Evolutionary conservation across 1,140 invertebrate genomes (phyloP).

Genomic region (Drosophila kikkawai): DNA sequence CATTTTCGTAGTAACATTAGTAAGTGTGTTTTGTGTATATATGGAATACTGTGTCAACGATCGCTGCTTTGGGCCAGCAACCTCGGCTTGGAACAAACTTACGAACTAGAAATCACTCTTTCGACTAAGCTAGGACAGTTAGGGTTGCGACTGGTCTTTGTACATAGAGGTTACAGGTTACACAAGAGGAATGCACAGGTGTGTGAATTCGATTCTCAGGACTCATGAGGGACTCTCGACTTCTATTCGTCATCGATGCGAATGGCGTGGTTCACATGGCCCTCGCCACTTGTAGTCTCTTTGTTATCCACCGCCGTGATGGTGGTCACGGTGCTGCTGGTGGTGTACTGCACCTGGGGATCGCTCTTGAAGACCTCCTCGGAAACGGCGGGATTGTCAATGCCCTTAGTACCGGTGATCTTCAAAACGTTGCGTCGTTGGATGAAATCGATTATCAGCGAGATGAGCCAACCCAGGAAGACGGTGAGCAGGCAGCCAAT

Average conservation of each 20-base stretch:
- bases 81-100: conserved; percentile 35
- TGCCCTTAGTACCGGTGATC: conserved; percentile 86
- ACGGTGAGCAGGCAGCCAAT: conserved; percentile 91
- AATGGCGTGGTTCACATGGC: conserved; percentile 77
- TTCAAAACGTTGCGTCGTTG: conserved; percentile 70
- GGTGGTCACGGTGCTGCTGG: conserved; percentile 24
- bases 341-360: conserved; percentile 43
- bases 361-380: conserved; percentile 64
- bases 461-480: conserved; percentile 90
- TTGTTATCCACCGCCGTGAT: conserved; percentile 11
- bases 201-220: neutral
- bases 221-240: conserved; percentile 8
- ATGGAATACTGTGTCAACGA: conserved; percentile 59
- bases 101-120: conserved; percentile 71
- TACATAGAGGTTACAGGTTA: conserved; percentile 73
- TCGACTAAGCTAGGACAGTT: conserved; percentile 57
- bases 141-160: conserved; percentile 64
- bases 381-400: conserved; percentile 60
- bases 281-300: conserved; percentile 33
- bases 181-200: conserved; percentile 44
- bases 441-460: conserved; percentile 88
- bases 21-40: conserved; percentile 43
- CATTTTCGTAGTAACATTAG: conserved; percentile 59
- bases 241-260: conserved; percentile 72
- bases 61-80: conserved; percentile 13